Evolutionary conservation across 2,797 vertebrate genomes (phyloP).

Genomic region (Knipowitschia caucasica): DNA sequence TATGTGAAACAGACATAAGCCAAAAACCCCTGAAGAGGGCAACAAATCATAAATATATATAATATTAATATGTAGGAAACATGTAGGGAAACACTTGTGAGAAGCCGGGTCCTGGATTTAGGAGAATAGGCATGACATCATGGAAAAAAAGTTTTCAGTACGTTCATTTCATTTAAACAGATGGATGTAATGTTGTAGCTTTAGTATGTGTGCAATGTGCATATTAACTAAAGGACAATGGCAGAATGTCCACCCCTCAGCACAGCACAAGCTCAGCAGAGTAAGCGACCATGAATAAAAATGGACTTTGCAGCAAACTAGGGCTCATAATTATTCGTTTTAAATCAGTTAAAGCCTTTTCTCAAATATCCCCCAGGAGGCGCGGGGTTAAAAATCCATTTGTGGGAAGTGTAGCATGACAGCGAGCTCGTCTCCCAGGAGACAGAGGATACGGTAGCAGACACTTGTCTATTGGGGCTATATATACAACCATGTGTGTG

Average conservation of each 20-base stretch:
- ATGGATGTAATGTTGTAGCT: background rate
- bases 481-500: slow-evolving; percentile 26
- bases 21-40: too few species aligned
- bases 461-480: slow-evolving; percentile 35
- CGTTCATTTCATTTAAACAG: too few species aligned
- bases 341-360: slow-evolving; percentile 79
- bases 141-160: too few species aligned
- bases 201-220: background rate
- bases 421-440: slow-evolving; percentile 78
- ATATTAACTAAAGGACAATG: slow-evolving; percentile 16
- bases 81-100: too few species aligned
- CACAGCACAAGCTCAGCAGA: slow-evolving; percentile 55
- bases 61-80: too few species aligned
- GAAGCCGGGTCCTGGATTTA: too few species aligned
- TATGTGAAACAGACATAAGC: too few species aligned
- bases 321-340: slow-evolving; percentile 78
- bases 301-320: slow-evolving; percentile 71
- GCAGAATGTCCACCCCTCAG: slow-evolving; percentile 13
- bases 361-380: slow-evolving; percentile 78
- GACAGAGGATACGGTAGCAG: slow-evolving; percentile 68
- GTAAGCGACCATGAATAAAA: slow-evolving; percentile 77
- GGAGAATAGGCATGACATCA: too few species aligned
- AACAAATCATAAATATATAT: too few species aligned
- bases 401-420: slow-evolving; percentile 82
- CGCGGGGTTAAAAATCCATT: slow-evolving; percentile 81